Evolutionary conservation across 1,140 invertebrate genomes (phyloP), one percentile per base, ranked within the genome.

Genomic region (Anoplolepis gracilipes): DNA sequence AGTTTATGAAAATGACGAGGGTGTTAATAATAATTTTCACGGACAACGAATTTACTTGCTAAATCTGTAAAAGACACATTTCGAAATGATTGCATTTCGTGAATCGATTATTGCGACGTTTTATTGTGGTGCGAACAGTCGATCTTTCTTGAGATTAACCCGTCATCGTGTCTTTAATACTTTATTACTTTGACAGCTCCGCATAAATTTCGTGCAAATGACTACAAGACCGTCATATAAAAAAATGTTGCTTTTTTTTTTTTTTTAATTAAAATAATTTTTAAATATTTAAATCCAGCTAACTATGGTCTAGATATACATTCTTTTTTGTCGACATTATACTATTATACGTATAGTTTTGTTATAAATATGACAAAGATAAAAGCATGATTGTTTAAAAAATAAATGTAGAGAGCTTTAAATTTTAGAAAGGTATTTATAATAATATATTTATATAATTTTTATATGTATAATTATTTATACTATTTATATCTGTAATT

Each of bases 81-180:
- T 2, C 39, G 0, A 36, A 64, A 65, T 30, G 11, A 78, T 78
- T 49, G 33, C 6, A 28, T 62, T 25, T 16, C 49, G 6, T 30
- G 25, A 59, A 36, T 65, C 19, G 65, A 65, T 65, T 64, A 78
- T 78, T 78, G 30, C 19, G 33, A 77, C 36, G 39, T 30, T 16
- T 78, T 13, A 33, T 22, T 28, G 7, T 30, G 11, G 62, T 55
- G 28, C 11, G 13, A 67, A 49, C 13, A 22, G 1, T 1, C 25
- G 76, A 16, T 30, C 22, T 64, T 28, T 64, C 33, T 13, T 8
- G 22, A 11, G 25, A 67, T 33, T 22, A 28, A 69, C 1, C 4
- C 28, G 28, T 11, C 8, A 33, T n/a, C 13, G 11, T 77, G 4
- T 64, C 28, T 25, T 77, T 64, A 46, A 77, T 46, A 42, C 39